phyloP scores from a whole-genome alignment of 2,113 vertebrate genomes.

The Todiramphus chloris region DNA sequence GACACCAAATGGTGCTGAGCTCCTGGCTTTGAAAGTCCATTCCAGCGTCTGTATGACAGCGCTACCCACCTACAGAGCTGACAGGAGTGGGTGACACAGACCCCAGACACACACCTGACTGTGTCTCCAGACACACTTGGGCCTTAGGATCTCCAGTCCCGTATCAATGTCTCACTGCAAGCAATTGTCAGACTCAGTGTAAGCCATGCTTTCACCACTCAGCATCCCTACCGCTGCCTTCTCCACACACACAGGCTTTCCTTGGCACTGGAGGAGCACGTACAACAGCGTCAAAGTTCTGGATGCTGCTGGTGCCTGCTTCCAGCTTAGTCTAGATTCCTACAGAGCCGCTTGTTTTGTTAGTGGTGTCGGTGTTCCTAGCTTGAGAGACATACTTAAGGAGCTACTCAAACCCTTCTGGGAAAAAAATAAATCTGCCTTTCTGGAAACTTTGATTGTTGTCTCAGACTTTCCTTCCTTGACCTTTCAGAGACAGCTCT shows the following conservation, averaged over 20 bases:
- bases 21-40: not conserved
- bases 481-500: not conserved
- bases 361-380: no score
- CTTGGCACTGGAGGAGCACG: not conserved
- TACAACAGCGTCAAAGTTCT: not conserved
- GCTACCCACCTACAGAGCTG: not conserved
- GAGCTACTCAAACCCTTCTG: not conserved
- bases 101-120: not conserved
- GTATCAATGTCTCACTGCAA: not conserved
- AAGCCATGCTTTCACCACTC: not conserved
- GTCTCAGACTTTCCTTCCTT: not conserved
- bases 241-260: accelerated
- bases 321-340: not conserved
- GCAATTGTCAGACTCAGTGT: not conserved
- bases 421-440: not conserved
- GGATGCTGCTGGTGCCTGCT: not conserved
- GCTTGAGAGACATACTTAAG: not conserved
- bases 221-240: not conserved
- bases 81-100: not conserved
- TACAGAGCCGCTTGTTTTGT: not conserved
- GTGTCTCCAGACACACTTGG: not conserved
- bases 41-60: not conserved
- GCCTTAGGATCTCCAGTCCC: not conserved
- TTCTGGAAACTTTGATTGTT: not conserved
- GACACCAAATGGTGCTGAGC: not conserved